Evolutionary conservation across 2,797 vertebrate genomes (phyloP).

Genomic region (Pyrocephalus nanus): DNA sequence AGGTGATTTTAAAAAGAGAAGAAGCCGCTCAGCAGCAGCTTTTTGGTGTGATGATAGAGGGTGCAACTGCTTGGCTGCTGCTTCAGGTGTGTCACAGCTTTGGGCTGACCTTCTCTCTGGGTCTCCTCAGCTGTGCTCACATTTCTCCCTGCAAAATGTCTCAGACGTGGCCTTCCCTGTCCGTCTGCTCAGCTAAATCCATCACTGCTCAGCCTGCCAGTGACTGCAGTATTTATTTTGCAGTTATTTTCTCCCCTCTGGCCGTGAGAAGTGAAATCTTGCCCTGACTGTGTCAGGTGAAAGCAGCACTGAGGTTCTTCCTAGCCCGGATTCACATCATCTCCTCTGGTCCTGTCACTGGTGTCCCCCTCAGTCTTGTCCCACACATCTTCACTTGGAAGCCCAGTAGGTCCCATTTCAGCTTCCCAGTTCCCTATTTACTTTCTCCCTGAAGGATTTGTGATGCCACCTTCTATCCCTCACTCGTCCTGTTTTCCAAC

Average conservation of each 20-base stretch:
- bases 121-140: background rate
- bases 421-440: background rate
- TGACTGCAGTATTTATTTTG: rapidly evolving
- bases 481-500: background rate
- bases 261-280: background rate
- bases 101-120: background rate
- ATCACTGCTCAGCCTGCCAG: background rate
- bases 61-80: background rate
- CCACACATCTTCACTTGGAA: background rate
- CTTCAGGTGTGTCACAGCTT: background rate
- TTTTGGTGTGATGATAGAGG: background rate
- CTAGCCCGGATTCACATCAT: background rate
- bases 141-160: background rate
- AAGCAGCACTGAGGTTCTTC: background rate
- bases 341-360: background rate
- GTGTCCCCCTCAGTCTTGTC: background rate
- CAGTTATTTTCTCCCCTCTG: background rate
- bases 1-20: background rate
- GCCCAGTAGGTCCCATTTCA: background rate
- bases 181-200: background rate
- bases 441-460: background rate
- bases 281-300: background rate
- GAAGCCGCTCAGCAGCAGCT: background rate
- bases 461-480: background rate
- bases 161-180: background rate